Conservation (phyloP, 1,140 invertebrate genomes). For the Aphelenchoides fujianensis region DNA sequence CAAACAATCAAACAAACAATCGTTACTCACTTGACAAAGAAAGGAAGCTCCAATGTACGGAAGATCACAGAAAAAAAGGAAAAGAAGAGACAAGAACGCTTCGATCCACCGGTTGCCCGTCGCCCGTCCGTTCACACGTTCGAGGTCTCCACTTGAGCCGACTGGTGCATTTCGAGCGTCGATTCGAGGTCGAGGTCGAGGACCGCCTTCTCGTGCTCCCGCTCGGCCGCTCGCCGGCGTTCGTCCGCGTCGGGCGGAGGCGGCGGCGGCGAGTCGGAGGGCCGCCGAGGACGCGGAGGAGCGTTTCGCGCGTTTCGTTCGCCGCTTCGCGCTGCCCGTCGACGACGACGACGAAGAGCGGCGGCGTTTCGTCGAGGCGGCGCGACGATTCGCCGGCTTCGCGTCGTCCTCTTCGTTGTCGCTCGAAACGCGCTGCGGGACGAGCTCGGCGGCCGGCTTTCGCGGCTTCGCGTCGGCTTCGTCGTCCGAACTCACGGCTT, state of each 20-base stretch:
- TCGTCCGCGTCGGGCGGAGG: background rate
- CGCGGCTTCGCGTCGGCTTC: background rate
- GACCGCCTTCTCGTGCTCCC: background rate
- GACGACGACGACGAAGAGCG: too few species aligned
- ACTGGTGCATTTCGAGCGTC: background rate
- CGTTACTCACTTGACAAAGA: too few species aligned
- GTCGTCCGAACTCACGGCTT: slow-evolving; percentile 1
- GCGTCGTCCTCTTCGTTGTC: background rate
- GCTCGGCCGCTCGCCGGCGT: background rate
- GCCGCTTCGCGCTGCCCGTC: too few species aligned
- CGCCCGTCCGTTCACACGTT: too few species aligned
- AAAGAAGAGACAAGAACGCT: too few species aligned
- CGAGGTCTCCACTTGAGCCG: background rate
- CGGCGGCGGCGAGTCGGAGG: background rate
- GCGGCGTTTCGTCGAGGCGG: too few species aligned
- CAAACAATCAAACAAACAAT: too few species aligned
- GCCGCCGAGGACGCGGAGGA: too few species aligned
- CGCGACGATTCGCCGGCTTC: background rate
- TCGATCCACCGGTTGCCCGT: too few species aligned
- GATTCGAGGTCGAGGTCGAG: background rate
- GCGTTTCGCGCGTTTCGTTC: too few species aligned
- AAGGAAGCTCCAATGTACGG: too few species aligned
- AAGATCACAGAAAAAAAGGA: too few species aligned
- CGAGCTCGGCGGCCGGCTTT: background rate
- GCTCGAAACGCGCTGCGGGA: background rate